A percentile compares a stretch with the other conserved stretches of the same genome.
Evolutionary conservation across 2,113 vertebrate species (phyloP).

Genomic region (Tricholaema leucomelas): DNA sequence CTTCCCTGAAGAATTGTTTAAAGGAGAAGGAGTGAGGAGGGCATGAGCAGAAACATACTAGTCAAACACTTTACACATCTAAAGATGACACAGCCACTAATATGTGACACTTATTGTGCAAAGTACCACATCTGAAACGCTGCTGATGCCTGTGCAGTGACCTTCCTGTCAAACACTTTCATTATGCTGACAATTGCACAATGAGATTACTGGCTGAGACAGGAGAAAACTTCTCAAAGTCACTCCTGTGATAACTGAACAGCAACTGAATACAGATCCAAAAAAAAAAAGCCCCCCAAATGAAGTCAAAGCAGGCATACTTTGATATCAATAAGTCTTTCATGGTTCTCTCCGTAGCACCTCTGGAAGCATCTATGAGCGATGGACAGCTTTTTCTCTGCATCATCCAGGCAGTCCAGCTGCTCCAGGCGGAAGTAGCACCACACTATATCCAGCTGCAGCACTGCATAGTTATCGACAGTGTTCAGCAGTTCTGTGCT

Average conservation of each 20-base stretch:
- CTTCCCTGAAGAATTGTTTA: slow-evolving; percentile 80
- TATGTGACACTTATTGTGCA: not conserved
- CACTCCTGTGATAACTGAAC: not conserved
- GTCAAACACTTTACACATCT: not conserved
- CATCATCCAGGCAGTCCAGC: slow-evolving; percentile 87
- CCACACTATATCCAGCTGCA: slow-evolving; percentile 97
- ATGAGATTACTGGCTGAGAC: not conserved
- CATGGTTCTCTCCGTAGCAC: slow-evolving; percentile 89
- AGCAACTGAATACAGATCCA: not conserved
- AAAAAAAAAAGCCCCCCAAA: not conserved
- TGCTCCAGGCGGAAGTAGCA: slow-evolving; percentile 87
- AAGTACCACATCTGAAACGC: not conserved
- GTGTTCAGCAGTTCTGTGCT: slow-evolving; percentile 81
- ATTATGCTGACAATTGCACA: not conserved
- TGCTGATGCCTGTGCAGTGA: not conserved
- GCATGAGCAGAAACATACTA: not conserved
- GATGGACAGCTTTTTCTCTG: slow-evolving; percentile 79
- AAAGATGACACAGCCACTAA: not conserved
- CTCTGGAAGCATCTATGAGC: slow-evolving; percentile 88
- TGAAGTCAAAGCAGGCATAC: slow-evolving; percentile 64
- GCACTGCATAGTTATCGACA: slow-evolving; percentile 92
- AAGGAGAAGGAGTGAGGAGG: not conserved
- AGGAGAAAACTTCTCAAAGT: not conserved
- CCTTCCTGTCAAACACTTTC: not conserved
- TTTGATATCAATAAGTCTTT: slow-evolving; percentile 90